Conservation (phyloP, 2,888 invertebrate genomes). For the Achlya flavicornis region DNA sequence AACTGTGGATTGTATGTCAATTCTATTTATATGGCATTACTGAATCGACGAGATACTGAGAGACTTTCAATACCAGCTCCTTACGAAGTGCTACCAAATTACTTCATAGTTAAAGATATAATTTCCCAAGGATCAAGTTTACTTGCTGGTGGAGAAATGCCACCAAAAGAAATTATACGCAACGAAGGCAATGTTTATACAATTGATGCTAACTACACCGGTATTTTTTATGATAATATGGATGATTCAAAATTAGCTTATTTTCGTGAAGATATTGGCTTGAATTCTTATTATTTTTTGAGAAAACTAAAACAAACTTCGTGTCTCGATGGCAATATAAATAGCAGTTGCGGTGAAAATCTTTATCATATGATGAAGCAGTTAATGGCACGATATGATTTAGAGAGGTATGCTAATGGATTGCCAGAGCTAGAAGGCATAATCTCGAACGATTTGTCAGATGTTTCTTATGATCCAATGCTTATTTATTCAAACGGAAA, state of each 20-base stretch:
- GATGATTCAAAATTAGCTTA: constrained; percentile 86
- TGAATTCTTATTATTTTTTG: constrained; percentile 86
- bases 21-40: constrained; percentile 82
- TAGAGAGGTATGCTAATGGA: constrained; percentile 88
- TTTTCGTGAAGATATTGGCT: constrained; percentile 88
- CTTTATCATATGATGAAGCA: constrained; percentile 87
- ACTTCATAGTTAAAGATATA: constrained; percentile 85
- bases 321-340: constrained; percentile 79
- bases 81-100: constrained; percentile 87
- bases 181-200: constrained; percentile 70
- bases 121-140: constrained; percentile 74
- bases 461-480: constrained; percentile 84
- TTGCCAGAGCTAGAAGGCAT: constrained; percentile 83
- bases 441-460: constrained; percentile 75
- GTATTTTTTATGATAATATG: constrained; percentile 63
- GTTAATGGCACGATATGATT: constrained; percentile 87
- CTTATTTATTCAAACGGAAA: constrained; percentile 86
- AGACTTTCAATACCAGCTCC: constrained; percentile 85
- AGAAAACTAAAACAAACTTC: constrained; percentile 80
- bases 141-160: constrained; percentile 53
- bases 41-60: constrained; percentile 83
- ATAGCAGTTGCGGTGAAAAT: constrained; percentile 84
- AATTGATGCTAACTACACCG: constrained; percentile 70
- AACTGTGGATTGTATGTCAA: constrained; percentile 87
- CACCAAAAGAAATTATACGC: constrained; percentile 50